Base-by-base conservation (phyloP, 2,888 invertebrate species). In the Aphodius sticticus region DNA sequence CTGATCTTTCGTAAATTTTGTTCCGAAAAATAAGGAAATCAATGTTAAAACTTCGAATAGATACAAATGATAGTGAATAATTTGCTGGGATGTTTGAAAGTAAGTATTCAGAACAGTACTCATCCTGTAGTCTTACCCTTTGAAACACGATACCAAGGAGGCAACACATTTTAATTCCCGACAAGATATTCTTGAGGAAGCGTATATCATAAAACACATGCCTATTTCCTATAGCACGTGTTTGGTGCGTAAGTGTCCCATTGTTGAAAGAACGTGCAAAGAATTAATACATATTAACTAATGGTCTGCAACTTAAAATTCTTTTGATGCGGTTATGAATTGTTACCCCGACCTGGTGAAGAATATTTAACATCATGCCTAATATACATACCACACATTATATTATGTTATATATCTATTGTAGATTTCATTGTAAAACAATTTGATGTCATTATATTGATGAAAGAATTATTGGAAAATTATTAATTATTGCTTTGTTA, bases 161-260 rank as follows among this genome's bases (percentile, higher is more conserved):
- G 6, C 53, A 53, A 53, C 53, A 53, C 53, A 53, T 53, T 53
- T 53, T 53, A 53, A 53, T 53, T 7, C 53, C 53, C 53, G 7
- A 53, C 53, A 12, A 53, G 53, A 53, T 53, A 53, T 53, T 26
- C 26, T n/a, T 36, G 37, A 74, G 74, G 74, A 74, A 36, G 37
- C 74, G 35, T 74, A 74, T 36, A 74, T 74, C 35, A 74, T 74
- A 74, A 35, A 53, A 74, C 16, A 37, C 74, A 74, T 26, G 35
- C 2, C 74, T 74, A 74, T 35, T 74, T 74, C 74, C 74, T 74
- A 36, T 74, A 74, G 74, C 74, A 74, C 74, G 74, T 74, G 74
- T 74, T 37, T 35, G n/a, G 37, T 37, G 74, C 74, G 74, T 74
- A 16, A 26, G 36, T 74, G n/a, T 36, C 12, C 35, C 37, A 74